Evolutionary conservation across 2,797 vertebrate genomes (phyloP), one percentile per base, ranked within the genome.

Genomic region (Anolis apletophallus): DNA sequence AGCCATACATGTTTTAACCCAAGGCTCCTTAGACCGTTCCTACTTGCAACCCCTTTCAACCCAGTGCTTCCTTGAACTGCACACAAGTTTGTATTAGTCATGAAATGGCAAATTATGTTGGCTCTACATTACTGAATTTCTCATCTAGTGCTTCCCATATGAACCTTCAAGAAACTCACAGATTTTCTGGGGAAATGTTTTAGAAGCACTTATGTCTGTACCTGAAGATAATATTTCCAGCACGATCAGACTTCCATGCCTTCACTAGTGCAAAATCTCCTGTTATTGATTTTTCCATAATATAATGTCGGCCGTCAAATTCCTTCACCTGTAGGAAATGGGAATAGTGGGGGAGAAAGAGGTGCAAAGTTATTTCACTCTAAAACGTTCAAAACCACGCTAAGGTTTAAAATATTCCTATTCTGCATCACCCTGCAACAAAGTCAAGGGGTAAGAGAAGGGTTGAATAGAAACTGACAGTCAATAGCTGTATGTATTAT

Each of bases 191-290:
- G 16, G 72, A 71, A 32, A 8, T 6, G 5, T 71, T 29, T 72
- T 74, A 71, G 32, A 79, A 50, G 23, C 12, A 34, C 29, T 7
- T 21, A 14, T 6, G 16, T 40, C 29, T 23, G 68, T 96, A 99
- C 99, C 98, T 98, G 97, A 99, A 99, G 91, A 99, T 95, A 13
- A 99, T 91, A 54, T 99, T 99, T 90, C 99, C 99, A 21, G 98
- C 98, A 89, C 93, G 97, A 94, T 99, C 98, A 1, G 98, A 98
- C 90, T 98, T 99, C 99, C 98, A 99, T 14, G 98, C 99, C 91
- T 99, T 99, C 86, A 99, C 92, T 86, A 99, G 94, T 3, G 99
- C 98, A 93, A 97, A 99, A 95, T 99, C 98, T 81, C 98, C 98
- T 0, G 97, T 98, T 91, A 99, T 99, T 0, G 98, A 97, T 87